These are phyloP conservation scores for Hydrolagus affinis DNA, from an alignment of 2,113 vertebrate genomes.

Conservation along the genomic window DNA sequence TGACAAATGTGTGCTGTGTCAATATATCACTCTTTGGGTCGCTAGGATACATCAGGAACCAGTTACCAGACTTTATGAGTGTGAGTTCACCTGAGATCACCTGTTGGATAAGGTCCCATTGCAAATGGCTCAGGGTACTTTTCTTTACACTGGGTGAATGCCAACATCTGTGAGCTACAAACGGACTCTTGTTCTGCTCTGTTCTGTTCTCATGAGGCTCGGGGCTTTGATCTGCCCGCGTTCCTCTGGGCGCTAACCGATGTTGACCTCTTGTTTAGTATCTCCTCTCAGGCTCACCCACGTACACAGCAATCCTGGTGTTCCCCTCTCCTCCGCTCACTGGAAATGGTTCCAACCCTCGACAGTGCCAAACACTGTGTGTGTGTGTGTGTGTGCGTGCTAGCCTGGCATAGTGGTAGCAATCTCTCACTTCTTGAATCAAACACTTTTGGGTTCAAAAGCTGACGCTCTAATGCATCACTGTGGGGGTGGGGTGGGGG, in stretches of 20 bases:
- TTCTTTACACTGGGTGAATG: not conserved
- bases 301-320: too few relatives aligned
- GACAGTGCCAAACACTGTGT: too few relatives aligned
- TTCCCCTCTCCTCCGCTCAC: too few relatives aligned
- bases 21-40: not conserved
- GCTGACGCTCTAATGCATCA: too few relatives aligned
- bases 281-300: too few relatives aligned
- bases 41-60: not conserved
- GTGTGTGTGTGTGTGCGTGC: too few relatives aligned
- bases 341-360: too few relatives aligned
- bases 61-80: not conserved
- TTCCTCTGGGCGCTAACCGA: not conserved
- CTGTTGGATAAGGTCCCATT: not conserved
- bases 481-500: too few relatives aligned
- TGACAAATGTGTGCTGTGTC: not conserved
- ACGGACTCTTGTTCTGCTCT: not conserved
- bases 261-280: not conserved
- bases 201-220: not conserved
- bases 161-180: not conserved
- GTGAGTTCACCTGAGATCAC: slow-evolving; percentile 13
- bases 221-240: not conserved
- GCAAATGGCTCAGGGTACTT: not conserved
- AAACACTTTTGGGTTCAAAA: too few relatives aligned
- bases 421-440: too few relatives aligned
- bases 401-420: too few relatives aligned